Evolutionary conservation across 2,888 invertebrate genomes (phyloP).

Genomic region (Phengaris alcon): DNA sequence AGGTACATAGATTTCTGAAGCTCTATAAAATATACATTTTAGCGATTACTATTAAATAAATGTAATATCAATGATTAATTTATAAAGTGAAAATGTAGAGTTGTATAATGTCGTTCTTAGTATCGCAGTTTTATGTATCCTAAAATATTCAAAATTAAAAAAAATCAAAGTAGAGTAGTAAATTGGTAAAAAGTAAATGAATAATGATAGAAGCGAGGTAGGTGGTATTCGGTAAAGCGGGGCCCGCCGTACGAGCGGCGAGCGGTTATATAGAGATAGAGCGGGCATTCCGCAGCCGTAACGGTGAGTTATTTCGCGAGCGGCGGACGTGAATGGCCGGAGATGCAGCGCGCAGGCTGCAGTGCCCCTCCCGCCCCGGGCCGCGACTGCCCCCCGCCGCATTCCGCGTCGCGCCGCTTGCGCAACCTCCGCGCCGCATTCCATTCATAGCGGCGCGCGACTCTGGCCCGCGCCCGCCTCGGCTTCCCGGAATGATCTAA

Average conservation of each 20-base stretch:
- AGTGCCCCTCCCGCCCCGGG: slow-evolving; percentile 44
- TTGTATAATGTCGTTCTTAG: background rate
- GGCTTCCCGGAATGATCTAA: slow-evolving; percentile 61
- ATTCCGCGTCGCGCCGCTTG: slow-evolving; percentile 62
- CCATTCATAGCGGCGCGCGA: slow-evolving; percentile 71
- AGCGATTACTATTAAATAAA: background rate
- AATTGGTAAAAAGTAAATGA: background rate
- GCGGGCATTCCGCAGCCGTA: slow-evolving; percentile 72
- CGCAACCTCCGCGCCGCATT: slow-evolving; percentile 75
- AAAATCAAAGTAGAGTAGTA: background rate
- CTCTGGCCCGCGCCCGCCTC: slow-evolving; percentile 42
- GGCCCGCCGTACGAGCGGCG: slow-evolving; percentile 34
- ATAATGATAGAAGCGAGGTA: background rate
- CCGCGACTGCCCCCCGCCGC: slow-evolving; percentile 42
- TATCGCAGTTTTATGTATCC: background rate
- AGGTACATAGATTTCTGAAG: too few relatives aligned
- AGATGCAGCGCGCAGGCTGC: slow-evolving; percentile 65
- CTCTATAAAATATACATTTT: too few relatives aligned
- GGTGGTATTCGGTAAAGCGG: slow-evolving; percentile 24
- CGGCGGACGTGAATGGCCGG: slow-evolving; percentile 74
- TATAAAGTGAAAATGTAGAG: background rate
- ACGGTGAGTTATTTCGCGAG: slow-evolving; percentile 77
- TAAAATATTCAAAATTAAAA: background rate
- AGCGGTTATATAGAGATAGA: slow-evolving; percentile 64
- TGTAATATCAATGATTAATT: background rate